Evolutionary conservation across 2,113 vertebrate species (phyloP), one percentile per base, ranked within the genome.

Genomic region (Corythornis vintsioides): DNA sequence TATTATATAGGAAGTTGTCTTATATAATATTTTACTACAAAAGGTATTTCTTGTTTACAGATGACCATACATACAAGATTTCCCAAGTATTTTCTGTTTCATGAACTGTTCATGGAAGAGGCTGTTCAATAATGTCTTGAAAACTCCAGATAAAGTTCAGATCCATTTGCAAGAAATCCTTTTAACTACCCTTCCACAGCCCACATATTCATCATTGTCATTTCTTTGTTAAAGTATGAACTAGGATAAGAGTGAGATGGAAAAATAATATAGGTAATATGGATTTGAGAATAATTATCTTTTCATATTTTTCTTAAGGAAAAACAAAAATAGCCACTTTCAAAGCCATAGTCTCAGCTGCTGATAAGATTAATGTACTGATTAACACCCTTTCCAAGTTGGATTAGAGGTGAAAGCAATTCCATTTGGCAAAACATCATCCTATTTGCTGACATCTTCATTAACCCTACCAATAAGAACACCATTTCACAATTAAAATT

Each of bases 391-490:
- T 97, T 97, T 95, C 86, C 88, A 96, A 95, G 92, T 86, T 96
- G 83, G 90, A 90, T 86, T 90, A n/a, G 92, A 97, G 91, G 95
- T 96, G 94, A 98, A 97, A 97, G 91, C 83, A 96, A 96, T 97
- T 96, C 90, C 89, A 90, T 96, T 96, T 97, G 90, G 92, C 80
- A 96, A 96, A 97, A 81, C 74, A 77, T 97, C 92, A 96, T 97
- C 90, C 76, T 79, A 95, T 95, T 98, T 97, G 86, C 97, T 97
- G 97, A 97, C 97, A 96, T 97, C 97, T 97, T 98, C 97, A 97
- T 98, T 98, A 98, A 97, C 96, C 92, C 96, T 71, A 81, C 95
- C 95, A 96, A 97, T 97, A 98, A 97, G 95, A 88, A 97, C 97
- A 95, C 95, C 86, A 95, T 97, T 98, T 97, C 96, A 97, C 94